These are phyloP conservation scores for Anseranas semipalmata DNA, from an alignment of 2,113 vertebrate genomes.

Conservation along the genomic window DNA sequence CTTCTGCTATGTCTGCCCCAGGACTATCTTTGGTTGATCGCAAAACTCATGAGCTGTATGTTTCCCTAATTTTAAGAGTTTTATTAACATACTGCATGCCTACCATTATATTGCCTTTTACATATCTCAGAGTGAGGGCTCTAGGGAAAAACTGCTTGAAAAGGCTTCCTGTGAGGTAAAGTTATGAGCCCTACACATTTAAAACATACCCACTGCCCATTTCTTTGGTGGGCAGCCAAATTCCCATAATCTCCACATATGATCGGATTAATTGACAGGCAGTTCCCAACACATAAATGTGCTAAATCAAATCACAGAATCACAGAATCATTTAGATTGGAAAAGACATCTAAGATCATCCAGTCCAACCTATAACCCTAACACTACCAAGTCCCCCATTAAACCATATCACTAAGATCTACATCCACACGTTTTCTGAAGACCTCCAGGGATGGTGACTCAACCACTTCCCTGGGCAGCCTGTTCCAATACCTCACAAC, in stretches of 20 bases:
- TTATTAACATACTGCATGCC: neutral
- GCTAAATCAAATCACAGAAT: neutral
- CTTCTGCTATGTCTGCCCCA: neutral
- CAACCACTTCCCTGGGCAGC: no score
- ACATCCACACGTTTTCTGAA: no score
- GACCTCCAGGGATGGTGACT: no score
- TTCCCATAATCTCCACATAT: neutral
- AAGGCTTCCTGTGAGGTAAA: neutral
- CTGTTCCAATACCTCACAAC: no score
- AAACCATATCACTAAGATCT: no score
- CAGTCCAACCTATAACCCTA: no score
- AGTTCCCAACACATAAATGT: neutral
- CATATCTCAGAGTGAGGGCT: neutral
- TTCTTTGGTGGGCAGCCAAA: neutral
- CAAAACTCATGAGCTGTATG: neutral
- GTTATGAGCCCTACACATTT: neutral
- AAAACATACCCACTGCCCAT: neutral
- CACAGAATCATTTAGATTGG: no score
- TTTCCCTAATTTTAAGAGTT: neutral
- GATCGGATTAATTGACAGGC: neutral
- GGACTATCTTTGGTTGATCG: accelerated
- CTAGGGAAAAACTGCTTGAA: neutral
- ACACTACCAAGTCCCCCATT: no score
- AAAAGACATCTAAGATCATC: no score
- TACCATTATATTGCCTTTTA: neutral